phyloP scores from a whole-genome alignment of 2,888 invertebrate species.

The Eretmocerus hayati region DNA sequence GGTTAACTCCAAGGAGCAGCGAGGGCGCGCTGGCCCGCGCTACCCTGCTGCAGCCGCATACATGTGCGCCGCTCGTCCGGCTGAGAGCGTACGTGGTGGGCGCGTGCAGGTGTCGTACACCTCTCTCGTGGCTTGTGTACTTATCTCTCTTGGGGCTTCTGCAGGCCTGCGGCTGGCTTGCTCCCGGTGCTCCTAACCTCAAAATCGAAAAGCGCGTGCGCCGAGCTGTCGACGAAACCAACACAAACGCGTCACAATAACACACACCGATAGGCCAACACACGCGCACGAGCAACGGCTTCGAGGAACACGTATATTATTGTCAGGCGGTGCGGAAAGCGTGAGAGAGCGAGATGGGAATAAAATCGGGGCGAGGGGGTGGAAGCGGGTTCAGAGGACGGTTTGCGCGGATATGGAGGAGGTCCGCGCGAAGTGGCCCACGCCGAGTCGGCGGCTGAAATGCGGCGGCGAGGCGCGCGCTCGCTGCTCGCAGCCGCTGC shows the following conservation, averaged over 20 bases:
- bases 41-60: not conserved
- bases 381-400: not conserved
- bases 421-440: slow-evolving; percentile 12
- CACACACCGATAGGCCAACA: too few relatives aligned
- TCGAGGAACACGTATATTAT: too few relatives aligned
- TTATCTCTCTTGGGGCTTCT: too few relatives aligned
- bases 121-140: too few relatives aligned
- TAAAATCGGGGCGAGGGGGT: not conserved
- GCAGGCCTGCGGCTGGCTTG: too few relatives aligned
- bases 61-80: not conserved
- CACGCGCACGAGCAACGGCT: too few relatives aligned
- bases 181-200: too few relatives aligned
- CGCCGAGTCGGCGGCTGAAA: slow-evolving; percentile 22
- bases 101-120: not conserved
- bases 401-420: not conserved
- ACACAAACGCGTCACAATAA: too few relatives aligned
- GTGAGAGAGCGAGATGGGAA: not conserved
- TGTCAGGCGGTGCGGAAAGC: not conserved
- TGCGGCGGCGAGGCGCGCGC: slow-evolving; percentile 6
- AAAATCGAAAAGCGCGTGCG: too few relatives aligned
- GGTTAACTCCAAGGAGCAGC: too few relatives aligned
- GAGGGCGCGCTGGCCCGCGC: not conserved
- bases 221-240: too few relatives aligned
- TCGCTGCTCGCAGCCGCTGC: not conserved
- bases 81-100: not conserved